These are phyloP conservation scores for Malacosoma neustria DNA, from an alignment of 2,888 invertebrate species.

Conservation along the genomic window DNA sequence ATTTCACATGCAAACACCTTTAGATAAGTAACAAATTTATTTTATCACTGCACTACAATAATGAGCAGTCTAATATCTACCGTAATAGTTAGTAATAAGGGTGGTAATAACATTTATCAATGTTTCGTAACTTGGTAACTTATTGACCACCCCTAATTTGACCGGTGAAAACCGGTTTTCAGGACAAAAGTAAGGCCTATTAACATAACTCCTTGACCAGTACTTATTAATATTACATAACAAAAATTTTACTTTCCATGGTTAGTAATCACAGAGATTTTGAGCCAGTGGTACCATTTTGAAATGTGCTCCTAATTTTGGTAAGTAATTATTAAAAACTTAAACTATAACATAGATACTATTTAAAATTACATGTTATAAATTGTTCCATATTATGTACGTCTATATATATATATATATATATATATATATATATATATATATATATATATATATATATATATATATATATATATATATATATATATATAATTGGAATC, in stretches of 20 bases:
- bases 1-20: constrained; percentile 71
- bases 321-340: too few relatives aligned
- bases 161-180: constrained; percentile 50
- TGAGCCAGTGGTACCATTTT: constrained; percentile 12
- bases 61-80: constrained; percentile 18
- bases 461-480: too few relatives aligned
- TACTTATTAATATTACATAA: constrained; percentile 61
- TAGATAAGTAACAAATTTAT: constrained; percentile 27
- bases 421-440: too few relatives aligned
- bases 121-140: constrained; percentile 17
- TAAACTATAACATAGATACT: too few relatives aligned
- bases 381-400: too few relatives aligned
- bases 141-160: constrained; percentile 62
- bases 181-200: constrained; percentile 55
- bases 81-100: constrained; percentile 15
- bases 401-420: too few relatives aligned
- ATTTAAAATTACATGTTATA: too few relatives aligned
- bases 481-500: too few relatives aligned
- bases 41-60: not conserved
- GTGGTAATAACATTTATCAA: constrained; percentile 1
- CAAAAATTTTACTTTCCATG: constrained; percentile 6
- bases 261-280: constrained; percentile 13
- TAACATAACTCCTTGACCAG: constrained; percentile 73
- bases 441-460: too few relatives aligned
- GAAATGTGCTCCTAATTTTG: too few relatives aligned